phyloP scores from a whole-genome alignment of 2,113 vertebrate species.

The Atrichornis clamosus region DNA sequence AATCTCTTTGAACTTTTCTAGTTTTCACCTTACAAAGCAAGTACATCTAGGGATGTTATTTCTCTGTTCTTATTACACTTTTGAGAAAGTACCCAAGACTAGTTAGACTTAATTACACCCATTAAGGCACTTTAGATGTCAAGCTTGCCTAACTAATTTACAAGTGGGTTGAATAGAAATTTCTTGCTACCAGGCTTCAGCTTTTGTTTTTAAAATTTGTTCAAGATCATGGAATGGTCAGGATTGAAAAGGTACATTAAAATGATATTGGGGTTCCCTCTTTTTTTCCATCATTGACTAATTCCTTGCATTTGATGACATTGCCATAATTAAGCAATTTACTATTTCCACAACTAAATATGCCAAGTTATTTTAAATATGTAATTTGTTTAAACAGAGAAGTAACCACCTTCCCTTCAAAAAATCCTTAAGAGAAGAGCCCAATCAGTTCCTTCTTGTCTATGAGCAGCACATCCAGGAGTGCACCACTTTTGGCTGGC shows the following conservation, averaged over 20 bases:
- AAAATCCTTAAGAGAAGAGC: not conserved
- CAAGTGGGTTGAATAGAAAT: constrained; percentile 19
- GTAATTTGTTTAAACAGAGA: not conserved
- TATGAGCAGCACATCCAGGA: not conserved
- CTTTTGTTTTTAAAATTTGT: not conserved
- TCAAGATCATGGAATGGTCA: not conserved
- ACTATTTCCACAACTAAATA: not conserved
- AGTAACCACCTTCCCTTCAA: not conserved
- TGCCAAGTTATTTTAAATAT: not conserved
- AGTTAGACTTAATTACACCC: constrained; percentile 56
- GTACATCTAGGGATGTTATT: constrained; percentile 29
- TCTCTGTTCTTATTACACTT: constrained; percentile 41
- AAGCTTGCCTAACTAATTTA: constrained; percentile 48
- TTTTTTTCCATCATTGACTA: not conserved
- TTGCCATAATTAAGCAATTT: not conserved
- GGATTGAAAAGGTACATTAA: not conserved
- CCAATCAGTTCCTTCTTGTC: not conserved
- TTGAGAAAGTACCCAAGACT: constrained; percentile 52
- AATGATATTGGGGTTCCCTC: not conserved
- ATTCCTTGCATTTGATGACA: not conserved
- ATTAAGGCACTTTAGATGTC: constrained; percentile 41
- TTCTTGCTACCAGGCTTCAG: not conserved
- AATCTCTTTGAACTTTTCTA: constrained; percentile 15
- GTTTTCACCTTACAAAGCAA: constrained; percentile 50
- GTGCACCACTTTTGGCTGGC: rapidly evolving